A percentile compares a stretch with the other conserved stretches of the same genome.
phyloP scores from a whole-genome alignment of 2,113 vertebrate genomes.

The Rhombomys opimus region DNA sequence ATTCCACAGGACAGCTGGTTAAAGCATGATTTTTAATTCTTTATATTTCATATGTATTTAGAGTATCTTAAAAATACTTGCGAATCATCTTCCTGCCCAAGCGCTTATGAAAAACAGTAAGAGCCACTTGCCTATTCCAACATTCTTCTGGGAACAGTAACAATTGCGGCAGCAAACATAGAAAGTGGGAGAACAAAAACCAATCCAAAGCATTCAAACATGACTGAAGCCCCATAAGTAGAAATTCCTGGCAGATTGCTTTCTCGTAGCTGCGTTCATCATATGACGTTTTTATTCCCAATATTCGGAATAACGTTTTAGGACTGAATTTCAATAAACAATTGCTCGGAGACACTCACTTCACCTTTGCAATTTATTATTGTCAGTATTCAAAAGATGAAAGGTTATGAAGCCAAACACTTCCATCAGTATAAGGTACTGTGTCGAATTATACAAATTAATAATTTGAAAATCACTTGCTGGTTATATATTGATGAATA shows the following conservation, averaged over 20 bases:
- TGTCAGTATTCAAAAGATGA: conserved; percentile 70
- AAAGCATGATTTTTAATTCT: conserved; percentile 63
- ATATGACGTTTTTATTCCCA: conserved; percentile 74
- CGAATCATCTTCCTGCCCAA: conserved; percentile 82
- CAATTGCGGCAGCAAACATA: conserved; percentile 82
- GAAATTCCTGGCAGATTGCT: conserved; percentile 81
- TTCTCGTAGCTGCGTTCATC: conserved; percentile 75
- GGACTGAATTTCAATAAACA: conserved; percentile 81
- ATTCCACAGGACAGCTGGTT: conserved; percentile 64
- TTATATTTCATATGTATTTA: conserved; percentile 62
- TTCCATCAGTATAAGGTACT: conserved; percentile 70
- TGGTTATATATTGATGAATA: conserved; percentile 51
- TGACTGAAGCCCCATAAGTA: conserved; percentile 85
- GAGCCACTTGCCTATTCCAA: conserved; percentile 73
- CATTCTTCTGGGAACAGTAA: conserved; percentile 80
- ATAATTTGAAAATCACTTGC: conserved; percentile 69
- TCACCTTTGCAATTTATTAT: conserved; percentile 80
- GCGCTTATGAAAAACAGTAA: conserved; percentile 78
- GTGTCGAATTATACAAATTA: conserved; percentile 70
- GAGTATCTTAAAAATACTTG: conserved; percentile 79
- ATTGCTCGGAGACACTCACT: conserved; percentile 73
- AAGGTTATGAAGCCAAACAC: conserved; percentile 73
- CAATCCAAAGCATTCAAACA: conserved; percentile 83
- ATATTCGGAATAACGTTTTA: conserved; percentile 69
- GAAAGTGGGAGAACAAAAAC: conserved; percentile 80